These are phyloP conservation scores for Iguana delicatissima DNA, from an alignment of 2,797 vertebrate species.

Conservation along the genomic window DNA sequence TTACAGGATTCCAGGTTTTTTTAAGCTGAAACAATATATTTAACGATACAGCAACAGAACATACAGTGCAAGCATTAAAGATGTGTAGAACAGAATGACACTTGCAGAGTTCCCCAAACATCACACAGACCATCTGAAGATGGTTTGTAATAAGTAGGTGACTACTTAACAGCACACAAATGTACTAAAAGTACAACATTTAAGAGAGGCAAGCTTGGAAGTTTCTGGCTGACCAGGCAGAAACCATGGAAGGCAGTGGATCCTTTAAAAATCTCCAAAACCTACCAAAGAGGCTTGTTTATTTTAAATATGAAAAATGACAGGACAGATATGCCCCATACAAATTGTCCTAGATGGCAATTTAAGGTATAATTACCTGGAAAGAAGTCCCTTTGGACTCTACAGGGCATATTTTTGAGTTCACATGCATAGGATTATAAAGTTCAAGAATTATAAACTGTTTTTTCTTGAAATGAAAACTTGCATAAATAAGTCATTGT, in stretches of 20 bases:
- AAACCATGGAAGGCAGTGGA: not conserved
- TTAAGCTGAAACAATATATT: too few species aligned
- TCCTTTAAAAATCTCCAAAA: rapidly evolving
- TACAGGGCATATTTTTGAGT: not conserved
- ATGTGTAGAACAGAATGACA: not conserved
- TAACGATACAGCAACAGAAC: not conserved
- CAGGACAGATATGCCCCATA: not conserved
- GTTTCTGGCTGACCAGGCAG: not conserved
- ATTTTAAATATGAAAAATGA: not conserved
- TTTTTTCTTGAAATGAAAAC: not conserved
- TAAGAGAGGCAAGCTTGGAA: not conserved
- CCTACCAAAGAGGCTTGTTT: not conserved
- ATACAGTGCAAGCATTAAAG: not conserved
- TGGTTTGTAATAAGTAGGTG: not conserved
- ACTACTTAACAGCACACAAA: not conserved
- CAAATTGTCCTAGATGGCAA: not conserved
- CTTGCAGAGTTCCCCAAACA: not conserved
- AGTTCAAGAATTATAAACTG: not conserved
- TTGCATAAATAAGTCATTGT: not conserved
- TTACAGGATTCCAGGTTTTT: too few species aligned
- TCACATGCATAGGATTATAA: not conserved
- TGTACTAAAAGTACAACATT: not conserved
- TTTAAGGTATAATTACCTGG: not conserved
- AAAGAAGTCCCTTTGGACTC: not conserved
- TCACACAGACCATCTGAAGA: not conserved